A percentile compares a stretch with the other conserved stretches of the same genome.
These are phyloP conservation scores for Chitala chitala DNA, from an alignment of 2,113 vertebrate genomes.

Conservation along the genomic window DNA sequence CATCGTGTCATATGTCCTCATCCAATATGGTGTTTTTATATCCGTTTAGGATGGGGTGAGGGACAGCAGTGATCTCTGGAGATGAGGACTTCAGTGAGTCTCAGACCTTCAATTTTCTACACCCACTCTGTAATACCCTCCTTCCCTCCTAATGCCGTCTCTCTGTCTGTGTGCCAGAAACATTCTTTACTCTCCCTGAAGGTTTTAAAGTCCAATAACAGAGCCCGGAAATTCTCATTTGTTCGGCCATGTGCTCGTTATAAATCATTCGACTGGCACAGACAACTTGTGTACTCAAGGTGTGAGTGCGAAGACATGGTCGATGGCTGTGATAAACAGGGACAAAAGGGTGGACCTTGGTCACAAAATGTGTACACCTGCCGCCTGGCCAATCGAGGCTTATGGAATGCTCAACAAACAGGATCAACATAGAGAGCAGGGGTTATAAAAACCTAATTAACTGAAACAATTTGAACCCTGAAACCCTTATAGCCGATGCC, in stretches of 20 bases:
- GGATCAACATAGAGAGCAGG: too few species aligned
- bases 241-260: background rate
- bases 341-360: background rate
- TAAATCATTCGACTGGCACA: background rate
- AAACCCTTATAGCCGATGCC: too few species aligned
- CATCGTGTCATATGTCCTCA: background rate
- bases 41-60: background rate
- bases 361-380: too few species aligned
- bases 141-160: background rate
- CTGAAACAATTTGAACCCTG: too few species aligned
- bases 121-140: too few species aligned
- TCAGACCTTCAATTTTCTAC: background rate
- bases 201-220: background rate
- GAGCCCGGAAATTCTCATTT: background rate
- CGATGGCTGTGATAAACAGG: background rate
- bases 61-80: background rate
- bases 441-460: too few species aligned
- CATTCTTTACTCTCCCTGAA: background rate
- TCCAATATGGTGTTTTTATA: background rate
- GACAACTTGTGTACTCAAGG: background rate
- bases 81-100: background rate
- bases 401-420: too few species aligned
- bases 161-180: background rate
- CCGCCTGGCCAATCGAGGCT: too few species aligned
- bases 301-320: background rate